phyloP scores from a whole-genome alignment of 1,140 invertebrate species.

The Bombus haemorrhoidalis region DNA sequence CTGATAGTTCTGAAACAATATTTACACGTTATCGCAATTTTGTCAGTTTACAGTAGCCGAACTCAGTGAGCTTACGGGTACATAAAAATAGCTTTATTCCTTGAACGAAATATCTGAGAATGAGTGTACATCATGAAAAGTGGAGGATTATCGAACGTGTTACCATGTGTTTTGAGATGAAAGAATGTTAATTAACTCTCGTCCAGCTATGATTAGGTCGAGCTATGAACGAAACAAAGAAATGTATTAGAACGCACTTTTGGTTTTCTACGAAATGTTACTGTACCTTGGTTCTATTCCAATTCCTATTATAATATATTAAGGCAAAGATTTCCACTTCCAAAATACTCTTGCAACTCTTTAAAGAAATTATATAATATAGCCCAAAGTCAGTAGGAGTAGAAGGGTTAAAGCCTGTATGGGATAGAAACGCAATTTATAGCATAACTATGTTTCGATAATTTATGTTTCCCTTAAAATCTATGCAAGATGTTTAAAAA shows the following conservation, averaged over 20 bases:
- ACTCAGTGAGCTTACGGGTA: not conserved
- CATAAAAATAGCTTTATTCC: not conserved
- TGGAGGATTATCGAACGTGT: not conserved
- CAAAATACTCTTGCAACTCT: no score
- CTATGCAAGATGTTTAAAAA: no score
- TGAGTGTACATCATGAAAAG: not conserved
- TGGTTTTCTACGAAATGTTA: not conserved
- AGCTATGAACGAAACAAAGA: not conserved
- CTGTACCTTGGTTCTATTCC: no score
- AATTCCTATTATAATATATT: no score
- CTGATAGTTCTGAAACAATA: conserved; percentile 57
- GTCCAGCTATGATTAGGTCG: not conserved
- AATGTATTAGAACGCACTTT: not conserved
- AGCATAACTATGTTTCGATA: no score
- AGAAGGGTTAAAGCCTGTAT: no score
- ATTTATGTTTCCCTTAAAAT: no score
- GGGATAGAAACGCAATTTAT: no score
- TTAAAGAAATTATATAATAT: no score
- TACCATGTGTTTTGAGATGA: not conserved
- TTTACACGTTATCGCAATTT: conserved; percentile 13
- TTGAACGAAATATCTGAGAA: not conserved
- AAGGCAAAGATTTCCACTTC: no score
- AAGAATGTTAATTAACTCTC: not conserved
- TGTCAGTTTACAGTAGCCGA: not conserved
- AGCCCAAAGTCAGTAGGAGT: no score